Evolutionary conservation across 2,113 vertebrate genomes (phyloP).

Genomic region (Festucalex cinctus): DNA sequence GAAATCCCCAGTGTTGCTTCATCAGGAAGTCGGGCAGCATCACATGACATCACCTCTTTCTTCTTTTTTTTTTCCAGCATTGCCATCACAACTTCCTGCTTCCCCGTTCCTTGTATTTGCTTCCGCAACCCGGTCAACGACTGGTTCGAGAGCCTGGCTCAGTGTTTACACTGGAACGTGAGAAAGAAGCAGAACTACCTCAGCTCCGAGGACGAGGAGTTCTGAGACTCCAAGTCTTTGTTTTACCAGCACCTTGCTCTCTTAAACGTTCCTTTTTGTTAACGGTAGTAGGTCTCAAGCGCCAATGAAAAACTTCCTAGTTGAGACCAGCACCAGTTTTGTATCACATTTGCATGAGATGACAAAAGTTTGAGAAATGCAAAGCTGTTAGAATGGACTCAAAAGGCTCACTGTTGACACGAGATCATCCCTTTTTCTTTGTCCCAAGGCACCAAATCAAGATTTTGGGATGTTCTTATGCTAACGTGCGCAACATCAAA

Average conservation of each 20-base stretch:
- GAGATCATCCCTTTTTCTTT: slow-evolving; percentile 6
- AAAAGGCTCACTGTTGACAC: slow-evolving; percentile 1
- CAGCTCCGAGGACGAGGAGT: slow-evolving; percentile 69
- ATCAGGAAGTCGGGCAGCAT: slow-evolving; percentile 9
- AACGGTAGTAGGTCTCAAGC: slow-evolving; percentile 8
- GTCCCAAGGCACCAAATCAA: slow-evolving; percentile 2
- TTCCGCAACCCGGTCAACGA: slow-evolving; percentile 79
- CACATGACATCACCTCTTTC: slow-evolving; percentile 3
- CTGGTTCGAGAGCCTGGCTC: slow-evolving; percentile 80
- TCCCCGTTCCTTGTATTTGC: slow-evolving; percentile 78
- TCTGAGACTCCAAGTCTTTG: slow-evolving; percentile 29
- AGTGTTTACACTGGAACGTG: slow-evolving; percentile 83
- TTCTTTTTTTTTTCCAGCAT: slow-evolving; percentile 56
- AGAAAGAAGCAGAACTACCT: slow-evolving; percentile 78
- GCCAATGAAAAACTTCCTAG: slow-evolving; percentile 7
- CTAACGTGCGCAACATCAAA: slow-evolving; percentile 10
- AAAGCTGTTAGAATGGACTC: slow-evolving; percentile 25
- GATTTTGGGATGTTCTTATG: background rate
- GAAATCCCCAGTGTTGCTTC: slow-evolving; percentile 7
- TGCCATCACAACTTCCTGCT: slow-evolving; percentile 80
- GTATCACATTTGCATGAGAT: background rate
- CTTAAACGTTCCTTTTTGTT: background rate
- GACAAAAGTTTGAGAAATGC: background rate
- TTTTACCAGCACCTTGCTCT: slow-evolving; percentile 2
- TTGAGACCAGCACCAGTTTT: background rate